phyloP scores from a whole-genome alignment of 2,113 vertebrate species.

The Cariama cristata region DNA sequence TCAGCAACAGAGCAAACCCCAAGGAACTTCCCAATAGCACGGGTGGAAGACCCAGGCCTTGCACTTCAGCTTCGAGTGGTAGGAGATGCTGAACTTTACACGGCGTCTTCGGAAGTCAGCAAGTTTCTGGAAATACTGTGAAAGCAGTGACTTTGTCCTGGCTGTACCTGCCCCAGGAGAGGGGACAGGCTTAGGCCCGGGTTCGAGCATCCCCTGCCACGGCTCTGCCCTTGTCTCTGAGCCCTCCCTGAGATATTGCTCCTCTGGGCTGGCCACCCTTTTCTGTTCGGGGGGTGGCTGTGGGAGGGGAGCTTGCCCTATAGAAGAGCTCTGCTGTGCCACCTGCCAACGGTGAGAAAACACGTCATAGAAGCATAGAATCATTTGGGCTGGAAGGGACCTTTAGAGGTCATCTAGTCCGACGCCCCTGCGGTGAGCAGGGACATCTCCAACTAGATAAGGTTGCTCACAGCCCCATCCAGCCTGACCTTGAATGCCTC shows the following conservation, averaged over 20 bases:
- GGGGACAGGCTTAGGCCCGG: not conserved
- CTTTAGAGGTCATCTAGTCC: too few species aligned
- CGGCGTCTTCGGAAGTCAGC: not conserved
- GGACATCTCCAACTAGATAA: too few species aligned
- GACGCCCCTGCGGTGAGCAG: too few species aligned
- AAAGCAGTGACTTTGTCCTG: not conserved
- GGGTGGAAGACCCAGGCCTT: not conserved
- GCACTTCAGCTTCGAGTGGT: not conserved
- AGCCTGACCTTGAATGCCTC: too few species aligned
- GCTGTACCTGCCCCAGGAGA: not conserved
- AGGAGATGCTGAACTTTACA: not conserved
- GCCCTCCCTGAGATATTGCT: not conserved
- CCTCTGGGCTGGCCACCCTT: not conserved
- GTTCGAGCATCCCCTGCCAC: not conserved
- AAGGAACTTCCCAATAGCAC: not conserved
- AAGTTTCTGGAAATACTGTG: not conserved
- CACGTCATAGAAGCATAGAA: accelerated
- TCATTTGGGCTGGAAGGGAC: too few species aligned
- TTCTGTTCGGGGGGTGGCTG: not conserved
- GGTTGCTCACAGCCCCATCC: too few species aligned
- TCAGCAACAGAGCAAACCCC: not conserved
- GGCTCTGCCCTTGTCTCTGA: not conserved
- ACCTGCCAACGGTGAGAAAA: not conserved
- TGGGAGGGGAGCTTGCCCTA: not conserved
- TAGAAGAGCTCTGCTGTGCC: not conserved